Base-by-base conservation (phyloP, 2,113 vertebrate genomes). In the Sinocyclocheilus maitianheensis region DNA sequence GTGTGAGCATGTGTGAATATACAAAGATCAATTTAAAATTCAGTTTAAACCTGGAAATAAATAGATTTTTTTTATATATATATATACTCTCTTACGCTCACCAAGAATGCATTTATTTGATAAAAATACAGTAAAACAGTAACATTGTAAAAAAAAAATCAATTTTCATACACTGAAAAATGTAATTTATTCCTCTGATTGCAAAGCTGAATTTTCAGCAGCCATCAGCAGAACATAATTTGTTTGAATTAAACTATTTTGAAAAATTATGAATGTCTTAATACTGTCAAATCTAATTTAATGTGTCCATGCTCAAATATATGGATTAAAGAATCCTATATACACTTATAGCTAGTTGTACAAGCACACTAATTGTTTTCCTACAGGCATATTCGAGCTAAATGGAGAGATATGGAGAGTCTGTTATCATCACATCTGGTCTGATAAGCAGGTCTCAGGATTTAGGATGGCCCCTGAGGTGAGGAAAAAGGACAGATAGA, bases 401-500 rank as follows among this genome's bases (percentile, higher is more conserved):
- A 79, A 40, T 79, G 34, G 20, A 62, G 1, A 79, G 20, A 79
- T 62, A 4, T 37, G 14, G 58, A 60, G 20, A 22, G 53, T 80
- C 58, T 20, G 14, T 78, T 81, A 30, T 65, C 77, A 43, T 62
- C 60, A 48, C 55, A 80, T 43, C 58, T 63, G 58, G 55, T 80
- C 22, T 51, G 60, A 48, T 81, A 40, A 51, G 43, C 62, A 81
- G 79, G 62, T 18, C 9, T 16, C 37, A 2, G 7, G 79, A 63
- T 81, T 46, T 65, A 81, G n/a, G 40, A 16, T 26, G 9, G 22
- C 79, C 58, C 78, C 79, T 65, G 60, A 4, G 40, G 79, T 81
- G 60, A 81, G 60, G n/a, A 62, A 53, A 43, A 14, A 9, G 24
- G 18, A 37, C 69, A 43, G 51, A 77, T n/a, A 37, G 43, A 82